Conservation (phyloP, 2,888 invertebrate species). For the Cinara cedri region DNA sequence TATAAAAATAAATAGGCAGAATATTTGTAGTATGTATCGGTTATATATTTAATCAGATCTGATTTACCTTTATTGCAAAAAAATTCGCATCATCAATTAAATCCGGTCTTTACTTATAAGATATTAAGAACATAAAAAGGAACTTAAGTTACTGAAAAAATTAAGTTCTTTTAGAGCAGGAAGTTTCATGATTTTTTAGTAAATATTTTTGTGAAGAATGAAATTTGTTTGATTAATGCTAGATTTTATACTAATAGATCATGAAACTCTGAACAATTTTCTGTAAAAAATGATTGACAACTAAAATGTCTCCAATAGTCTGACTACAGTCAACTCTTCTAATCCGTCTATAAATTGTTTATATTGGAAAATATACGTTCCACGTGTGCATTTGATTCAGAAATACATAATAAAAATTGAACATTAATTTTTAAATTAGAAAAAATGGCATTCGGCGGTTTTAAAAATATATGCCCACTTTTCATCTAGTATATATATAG, state of each 20-base stretch:
- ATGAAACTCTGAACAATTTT: background rate
- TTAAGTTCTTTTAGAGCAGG: too few relatives aligned
- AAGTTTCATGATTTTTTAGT: background rate
- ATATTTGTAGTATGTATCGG: too few relatives aligned
- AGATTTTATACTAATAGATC: background rate
- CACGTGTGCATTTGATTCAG: background rate
- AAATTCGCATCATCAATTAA: too few relatives aligned
- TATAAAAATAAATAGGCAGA: too few relatives aligned
- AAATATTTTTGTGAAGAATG: background rate
- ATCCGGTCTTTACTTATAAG: too few relatives aligned
- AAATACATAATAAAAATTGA: constrained; percentile 7
- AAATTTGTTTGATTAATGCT: background rate
- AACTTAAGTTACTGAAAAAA: too few relatives aligned
- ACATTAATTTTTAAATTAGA: constrained; percentile 8
- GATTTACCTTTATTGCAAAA: too few relatives aligned
- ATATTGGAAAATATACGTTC: constrained; percentile 12
- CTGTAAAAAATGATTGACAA: background rate
- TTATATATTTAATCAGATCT: too few relatives aligned
- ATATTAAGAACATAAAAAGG: too few relatives aligned
- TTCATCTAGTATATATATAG: constrained; percentile 1
- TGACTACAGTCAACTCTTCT: too few relatives aligned
- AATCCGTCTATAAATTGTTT: constrained; percentile 8
- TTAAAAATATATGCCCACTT: constrained; percentile 9
- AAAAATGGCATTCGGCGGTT: background rate
- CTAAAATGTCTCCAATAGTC: background rate